phyloP scores from a whole-genome alignment of 2,888 invertebrate genomes.

The Acleris holmiana region DNA sequence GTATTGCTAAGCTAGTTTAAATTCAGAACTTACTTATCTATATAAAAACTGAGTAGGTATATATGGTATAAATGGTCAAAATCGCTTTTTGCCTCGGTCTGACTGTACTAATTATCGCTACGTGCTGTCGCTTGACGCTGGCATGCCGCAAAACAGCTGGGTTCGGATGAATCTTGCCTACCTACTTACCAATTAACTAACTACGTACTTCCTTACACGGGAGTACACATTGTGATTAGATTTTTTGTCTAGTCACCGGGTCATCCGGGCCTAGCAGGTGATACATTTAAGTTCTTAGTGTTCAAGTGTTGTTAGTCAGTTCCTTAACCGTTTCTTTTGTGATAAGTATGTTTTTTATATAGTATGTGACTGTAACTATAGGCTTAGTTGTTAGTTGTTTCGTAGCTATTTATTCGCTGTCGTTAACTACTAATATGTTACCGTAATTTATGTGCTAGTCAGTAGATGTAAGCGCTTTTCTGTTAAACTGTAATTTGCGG shows the following conservation, averaged over 20 bases:
- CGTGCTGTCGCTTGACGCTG: constrained; percentile 42
- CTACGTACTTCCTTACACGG: no score
- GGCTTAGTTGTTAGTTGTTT: constrained; percentile 15
- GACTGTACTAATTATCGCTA: constrained; percentile 49
- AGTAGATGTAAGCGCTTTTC: constrained; percentile 6
- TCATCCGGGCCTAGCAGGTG: constrained; percentile 32
- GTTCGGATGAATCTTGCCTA: constrained; percentile 24
- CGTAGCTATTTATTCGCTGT: background rate
- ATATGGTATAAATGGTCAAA: constrained; percentile 5
- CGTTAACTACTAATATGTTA: constrained; percentile 16
- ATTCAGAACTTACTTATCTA: no score
- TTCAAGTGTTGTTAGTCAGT: constrained; percentile 19
- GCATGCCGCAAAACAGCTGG: constrained; percentile 53
- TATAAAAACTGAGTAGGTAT: no score
- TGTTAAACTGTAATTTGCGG: constrained; percentile 4
- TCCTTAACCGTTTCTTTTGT: constrained; percentile 19
- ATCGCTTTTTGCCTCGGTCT: constrained; percentile 11
- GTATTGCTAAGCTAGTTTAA: no score
- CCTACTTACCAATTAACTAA: background rate
- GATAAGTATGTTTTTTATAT: constrained; percentile 21
- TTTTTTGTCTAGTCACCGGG: constrained; percentile 11
- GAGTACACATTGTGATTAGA: background rate
- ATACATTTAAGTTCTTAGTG: constrained; percentile 30
- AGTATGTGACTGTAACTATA: constrained; percentile 10
- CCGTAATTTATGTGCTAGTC: constrained; percentile 21